Conservation (phyloP, 2,113 vertebrate genomes). For the Bostrychus sinensis region DNA sequence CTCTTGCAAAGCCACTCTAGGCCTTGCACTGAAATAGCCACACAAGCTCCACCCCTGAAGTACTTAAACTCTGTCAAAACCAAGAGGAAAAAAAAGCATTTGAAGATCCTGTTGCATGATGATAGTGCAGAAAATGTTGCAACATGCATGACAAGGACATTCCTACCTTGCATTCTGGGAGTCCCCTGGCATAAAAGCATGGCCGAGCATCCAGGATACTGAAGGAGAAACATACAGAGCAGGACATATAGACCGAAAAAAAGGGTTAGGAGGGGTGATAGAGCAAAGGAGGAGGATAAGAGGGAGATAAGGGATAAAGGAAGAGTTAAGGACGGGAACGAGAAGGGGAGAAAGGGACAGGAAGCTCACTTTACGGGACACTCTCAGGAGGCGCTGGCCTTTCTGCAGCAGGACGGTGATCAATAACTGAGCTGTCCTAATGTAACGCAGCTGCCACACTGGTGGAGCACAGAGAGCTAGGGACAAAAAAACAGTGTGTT, state of each 20-base stretch:
- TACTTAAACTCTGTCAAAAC: slow-evolving; percentile 82
- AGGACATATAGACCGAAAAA: slow-evolving; percentile 6
- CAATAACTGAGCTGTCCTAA: slow-evolving; percentile 33
- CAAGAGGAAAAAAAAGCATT: slow-evolving; percentile 20
- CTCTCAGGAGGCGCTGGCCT: slow-evolving; percentile 41
- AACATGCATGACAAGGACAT: slow-evolving; percentile 12
- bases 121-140: slow-evolving; percentile 40
- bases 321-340: slow-evolving; percentile 1
- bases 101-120: slow-evolving; percentile 43
- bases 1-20: slow-evolving; percentile 82
- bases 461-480: not conserved
- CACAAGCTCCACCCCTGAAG: slow-evolving; percentile 77
- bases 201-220: not conserved
- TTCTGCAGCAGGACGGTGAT: slow-evolving; percentile 26
- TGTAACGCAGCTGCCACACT: slow-evolving; percentile 13
- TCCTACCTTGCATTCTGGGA: slow-evolving; percentile 85
- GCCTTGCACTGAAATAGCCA: slow-evolving; percentile 83
- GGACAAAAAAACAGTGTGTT: not conserved
- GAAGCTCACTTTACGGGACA: slow-evolving; percentile 29
- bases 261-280: slow-evolving; percentile 53
- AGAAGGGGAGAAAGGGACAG: slow-evolving; percentile 33
- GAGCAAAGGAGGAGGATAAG: not conserved
- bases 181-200: slow-evolving; percentile 20
- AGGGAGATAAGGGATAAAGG: not conserved
- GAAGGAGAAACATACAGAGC: slow-evolving; percentile 8